phyloP scores from a whole-genome alignment of 2,797 vertebrate genomes.

The Emydoidea blandingii region DNA sequence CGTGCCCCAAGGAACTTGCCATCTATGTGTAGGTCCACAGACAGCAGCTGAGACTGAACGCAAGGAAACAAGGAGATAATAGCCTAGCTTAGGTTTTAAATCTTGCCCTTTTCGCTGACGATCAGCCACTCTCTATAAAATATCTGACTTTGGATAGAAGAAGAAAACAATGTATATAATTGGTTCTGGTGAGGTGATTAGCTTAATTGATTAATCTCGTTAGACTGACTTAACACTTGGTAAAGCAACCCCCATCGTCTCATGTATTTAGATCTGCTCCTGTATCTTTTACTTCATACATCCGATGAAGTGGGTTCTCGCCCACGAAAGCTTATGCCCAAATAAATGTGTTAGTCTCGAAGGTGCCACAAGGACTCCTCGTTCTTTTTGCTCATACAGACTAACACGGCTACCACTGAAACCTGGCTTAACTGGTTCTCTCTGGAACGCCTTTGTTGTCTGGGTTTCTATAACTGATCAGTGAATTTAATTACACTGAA shows the following conservation, averaged over 20 bases:
- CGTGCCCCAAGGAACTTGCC: not conserved
- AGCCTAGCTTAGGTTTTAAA: rapidly evolving
- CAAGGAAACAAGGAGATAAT: rapidly evolving
- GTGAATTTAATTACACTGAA: constrained; percentile 58
- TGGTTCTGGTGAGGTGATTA: not conserved
- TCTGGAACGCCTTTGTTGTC: not conserved
- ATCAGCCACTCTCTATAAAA: not conserved
- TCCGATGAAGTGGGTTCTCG: too few relatives aligned
- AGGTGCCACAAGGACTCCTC: too few relatives aligned
- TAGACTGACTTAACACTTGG: too few relatives aligned
- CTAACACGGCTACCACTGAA: too few relatives aligned
- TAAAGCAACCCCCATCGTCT: too few relatives aligned
- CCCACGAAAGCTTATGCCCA: too few relatives aligned
- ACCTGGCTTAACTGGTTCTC: constrained; percentile 37
- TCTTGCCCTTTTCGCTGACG: not conserved
- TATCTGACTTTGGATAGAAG: constrained; percentile 26
- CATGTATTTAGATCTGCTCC: too few relatives aligned
- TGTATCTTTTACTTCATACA: too few relatives aligned
- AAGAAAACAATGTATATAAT: constrained; percentile 53
- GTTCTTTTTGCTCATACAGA: too few relatives aligned
- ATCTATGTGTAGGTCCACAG: not conserved
- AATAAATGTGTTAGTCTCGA: too few relatives aligned
- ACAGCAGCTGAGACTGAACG: not conserved
- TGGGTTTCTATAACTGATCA: not conserved
- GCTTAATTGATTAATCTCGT: not conserved